Conservation (phyloP, 2,797 vertebrate species). For the Potorous gilbertii region DNA sequence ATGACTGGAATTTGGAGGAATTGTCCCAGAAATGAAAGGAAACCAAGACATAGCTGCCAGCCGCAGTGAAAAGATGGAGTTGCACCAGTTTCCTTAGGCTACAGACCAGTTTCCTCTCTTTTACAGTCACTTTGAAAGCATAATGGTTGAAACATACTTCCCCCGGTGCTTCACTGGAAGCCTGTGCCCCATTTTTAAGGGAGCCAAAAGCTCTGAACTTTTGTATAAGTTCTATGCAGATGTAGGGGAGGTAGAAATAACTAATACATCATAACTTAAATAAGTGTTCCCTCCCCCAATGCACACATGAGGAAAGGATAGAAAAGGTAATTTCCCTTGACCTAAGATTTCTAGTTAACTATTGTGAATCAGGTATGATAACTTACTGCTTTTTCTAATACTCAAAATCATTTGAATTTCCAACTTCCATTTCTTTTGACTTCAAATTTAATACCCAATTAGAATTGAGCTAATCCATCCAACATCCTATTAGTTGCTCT, state of each 20-base stretch:
- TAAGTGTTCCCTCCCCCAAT: not conserved
- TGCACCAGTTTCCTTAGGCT: not conserved
- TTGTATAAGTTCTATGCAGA: not conserved
- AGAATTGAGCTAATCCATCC: not conserved
- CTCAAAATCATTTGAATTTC: constrained; percentile 47
- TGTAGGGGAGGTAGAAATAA: not conserved
- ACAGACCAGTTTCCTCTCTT: not conserved
- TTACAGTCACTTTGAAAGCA: not conserved
- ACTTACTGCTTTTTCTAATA: not conserved
- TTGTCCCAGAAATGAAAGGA: not conserved
- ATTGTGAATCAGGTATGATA: constrained; percentile 31
- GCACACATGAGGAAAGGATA: constrained; percentile 39
- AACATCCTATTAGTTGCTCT: not conserved
- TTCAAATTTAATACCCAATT: constrained; percentile 33
- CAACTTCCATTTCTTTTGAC: constrained; percentile 25
- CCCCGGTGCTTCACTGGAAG: not conserved
- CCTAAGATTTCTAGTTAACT: constrained; percentile 41
- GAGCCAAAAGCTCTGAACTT: not conserved
- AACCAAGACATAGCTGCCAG: not conserved
- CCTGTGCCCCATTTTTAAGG: constrained; percentile 41
- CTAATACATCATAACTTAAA: not conserved
- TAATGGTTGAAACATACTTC: not conserved
- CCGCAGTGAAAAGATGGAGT: not conserved
- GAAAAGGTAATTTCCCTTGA: constrained; percentile 48
- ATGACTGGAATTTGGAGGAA: not conserved